Evolutionary conservation across 2,113 vertebrate genomes (phyloP), one percentile per base, ranked within the genome.

Genomic region (Falcunculus frontatus): DNA sequence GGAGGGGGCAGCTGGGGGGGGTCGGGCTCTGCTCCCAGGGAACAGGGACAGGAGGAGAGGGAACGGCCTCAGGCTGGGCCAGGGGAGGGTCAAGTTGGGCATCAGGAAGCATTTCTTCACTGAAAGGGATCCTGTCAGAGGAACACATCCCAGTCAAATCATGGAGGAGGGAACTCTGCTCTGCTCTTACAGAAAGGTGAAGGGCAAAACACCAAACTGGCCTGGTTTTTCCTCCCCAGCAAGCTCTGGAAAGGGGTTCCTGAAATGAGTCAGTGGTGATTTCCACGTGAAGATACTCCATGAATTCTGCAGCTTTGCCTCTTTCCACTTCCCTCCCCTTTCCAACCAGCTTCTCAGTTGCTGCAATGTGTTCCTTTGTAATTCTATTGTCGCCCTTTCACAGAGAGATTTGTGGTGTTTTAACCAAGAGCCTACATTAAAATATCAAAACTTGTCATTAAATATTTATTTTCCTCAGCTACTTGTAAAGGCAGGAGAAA

Each of bases 381-480:
- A 80, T 85, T 77, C 59, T 80, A 68, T 76, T 89, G 72, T 73
- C 0, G 6, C 29, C 60, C 41, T 84, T 95, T 88, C 73, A 29
- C 4, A 1, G 64, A 85, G 59, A 94, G 89, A 95, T 93, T 89
- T 95, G 94, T 94, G 93, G 89, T 94, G 91, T 94, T 97, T 95
- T 96, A 96, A 90, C 92, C 92, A 96, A 84, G 87, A 95, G 75
- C 73, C 75, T 65, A 81, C 78, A 89, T 96, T 94, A 97, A 96
- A 96, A 97, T 93, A 96, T 93, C 96, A 95, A 96, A 96, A 93
- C 89, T 75, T 47, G 46, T 85, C 88, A 96, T 97, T 94, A 97
- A 96, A 96, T 97, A 97, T 97, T 97, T 94, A 96, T 93, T 91
- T 94, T 96, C 78, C 89, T 90, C 92, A 90, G 77, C 65, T 94